Evolutionary conservation across 1,140 invertebrate genomes (phyloP), one percentile per base, ranked within the genome.

Genomic region (Polypedilum pembai): DNA sequence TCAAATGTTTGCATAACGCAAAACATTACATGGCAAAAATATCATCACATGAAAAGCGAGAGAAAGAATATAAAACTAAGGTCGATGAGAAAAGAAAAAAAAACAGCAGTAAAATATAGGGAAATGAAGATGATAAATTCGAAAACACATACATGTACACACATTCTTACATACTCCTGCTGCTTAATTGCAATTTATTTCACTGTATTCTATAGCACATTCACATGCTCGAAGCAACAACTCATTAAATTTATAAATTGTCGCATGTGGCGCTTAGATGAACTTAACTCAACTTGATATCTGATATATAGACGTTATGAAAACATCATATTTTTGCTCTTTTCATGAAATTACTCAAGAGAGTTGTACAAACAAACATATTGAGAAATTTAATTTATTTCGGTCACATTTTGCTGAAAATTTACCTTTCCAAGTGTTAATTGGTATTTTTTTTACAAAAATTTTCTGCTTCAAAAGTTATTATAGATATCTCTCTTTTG

Each of bases 211-310:
- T 12, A n/a, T 56, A 56, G n/a, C 12, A 56, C n/a, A 56, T 15
- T 56, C n/a, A 56, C 10, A 56, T 56, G 45, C 45, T 56, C 10
- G 3, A 15, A 56, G 45, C 45, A 56, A 33, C 24, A 33, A 56
- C 12, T 56, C 45, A 56, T 56, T 56, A 56, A 56, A 15, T 56
- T 56, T 56, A 56, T 56, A 33, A 33, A 33, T 45, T 15, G 45
- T 56, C 45, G 45, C 10, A 56, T 56, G 8, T n/a, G 12, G 45
- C 12, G 10, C 4, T 15, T 56, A n/a, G n/a, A n/a, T 12, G 45
- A 56, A 56, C 45, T 56, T 56, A 56, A 56, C n/a, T 56, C 45
- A 12, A 56, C 45, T 56, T n/a, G n/a, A 56, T 56, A n/a, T 56
- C 45, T 15, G 45, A 3, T 33, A 33, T 33, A 5, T 33, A 33